These are phyloP conservation scores for Tiphia femorata DNA, from an alignment of 2,888 invertebrate species.

Conservation along the genomic window DNA sequence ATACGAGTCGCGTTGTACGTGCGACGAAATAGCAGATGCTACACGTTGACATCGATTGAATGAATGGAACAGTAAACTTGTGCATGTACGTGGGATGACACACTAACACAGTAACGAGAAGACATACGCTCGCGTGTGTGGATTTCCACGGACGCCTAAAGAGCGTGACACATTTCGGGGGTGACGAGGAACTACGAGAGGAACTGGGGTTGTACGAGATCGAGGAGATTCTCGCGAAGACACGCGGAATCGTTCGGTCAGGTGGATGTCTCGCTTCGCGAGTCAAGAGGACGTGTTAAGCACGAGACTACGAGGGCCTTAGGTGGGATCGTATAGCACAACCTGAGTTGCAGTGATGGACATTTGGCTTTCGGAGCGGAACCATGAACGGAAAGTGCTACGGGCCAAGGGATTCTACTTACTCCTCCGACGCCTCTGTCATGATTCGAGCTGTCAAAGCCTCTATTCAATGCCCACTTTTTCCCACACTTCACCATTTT, in stretches of 20 bases:
- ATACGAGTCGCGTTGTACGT: too few relatives aligned
- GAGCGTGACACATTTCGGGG: slow-evolving; percentile 26
- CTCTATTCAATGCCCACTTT: slow-evolving; percentile 86
- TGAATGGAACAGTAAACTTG: slow-evolving; percentile 51
- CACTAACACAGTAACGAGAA: slow-evolving; percentile 33
- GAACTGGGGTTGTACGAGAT: too few relatives aligned
- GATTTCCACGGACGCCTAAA: slow-evolving; percentile 24
- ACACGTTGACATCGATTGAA: slow-evolving; percentile 61
- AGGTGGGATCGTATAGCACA: too few relatives aligned
- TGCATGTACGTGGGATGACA: slow-evolving; percentile 43
- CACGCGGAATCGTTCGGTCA: too few relatives aligned
- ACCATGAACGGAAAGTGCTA: slow-evolving; percentile 18
- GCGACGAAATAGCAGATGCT: slow-evolving; percentile 46
- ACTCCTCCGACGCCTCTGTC: slow-evolving; percentile 94
- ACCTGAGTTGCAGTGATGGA: slow-evolving; percentile 17
- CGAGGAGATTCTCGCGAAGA: too few relatives aligned
- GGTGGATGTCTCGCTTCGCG: too few relatives aligned
- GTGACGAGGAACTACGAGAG: slow-evolving; percentile 13
- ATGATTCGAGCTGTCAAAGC: slow-evolving; percentile 88
- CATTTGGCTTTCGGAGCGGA: slow-evolving; percentile 24
- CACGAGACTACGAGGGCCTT: too few relatives aligned
- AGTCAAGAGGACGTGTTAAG: too few relatives aligned
- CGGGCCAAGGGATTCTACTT: slow-evolving; percentile 69
- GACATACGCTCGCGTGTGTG: slow-evolving; percentile 28
- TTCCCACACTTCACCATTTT: slow-evolving; percentile 87